Percentiles rank a stretch among this genome's conserved stretches.
phyloP scores from a whole-genome alignment of 2,113 vertebrate genomes.

The Oreochromis spilurus region DNA sequence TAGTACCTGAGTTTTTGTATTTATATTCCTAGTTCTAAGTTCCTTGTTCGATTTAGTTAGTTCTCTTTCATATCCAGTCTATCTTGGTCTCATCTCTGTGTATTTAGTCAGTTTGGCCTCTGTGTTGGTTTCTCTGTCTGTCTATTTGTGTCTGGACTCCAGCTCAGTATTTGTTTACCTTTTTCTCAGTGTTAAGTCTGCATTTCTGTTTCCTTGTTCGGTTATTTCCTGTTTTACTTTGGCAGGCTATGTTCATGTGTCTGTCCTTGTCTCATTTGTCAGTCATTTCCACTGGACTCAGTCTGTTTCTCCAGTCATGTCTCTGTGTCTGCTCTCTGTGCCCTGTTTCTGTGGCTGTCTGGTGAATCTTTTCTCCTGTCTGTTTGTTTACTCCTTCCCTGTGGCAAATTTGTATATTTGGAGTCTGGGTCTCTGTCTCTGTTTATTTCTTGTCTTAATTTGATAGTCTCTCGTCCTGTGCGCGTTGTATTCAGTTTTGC shows the following conservation, averaged over 20 bases:
- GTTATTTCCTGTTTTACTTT: neutral
- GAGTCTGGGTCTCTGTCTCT: neutral
- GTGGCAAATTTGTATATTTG: neutral
- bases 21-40: neutral
- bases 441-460: neutral
- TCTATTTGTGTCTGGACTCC: neutral
- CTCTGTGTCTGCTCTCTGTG: fast-evolving
- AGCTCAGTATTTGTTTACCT: neutral
- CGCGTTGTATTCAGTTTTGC: neutral
- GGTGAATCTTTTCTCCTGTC: neutral
- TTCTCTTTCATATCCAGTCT: fast-evolving
- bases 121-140: neutral
- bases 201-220: neutral
- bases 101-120: neutral
- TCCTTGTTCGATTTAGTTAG: neutral
- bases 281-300: neutral
- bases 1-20: neutral
- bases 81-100: fast-evolving
- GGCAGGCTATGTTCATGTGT: neutral
- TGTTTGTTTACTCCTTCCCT: neutral
- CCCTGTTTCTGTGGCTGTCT: neutral
- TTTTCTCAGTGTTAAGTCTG: neutral
- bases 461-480: neutral
- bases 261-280: neutral
- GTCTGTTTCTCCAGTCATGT: neutral